Base-by-base conservation (phyloP, 2,113 vertebrate species). In the Trachemys scripta region DNA sequence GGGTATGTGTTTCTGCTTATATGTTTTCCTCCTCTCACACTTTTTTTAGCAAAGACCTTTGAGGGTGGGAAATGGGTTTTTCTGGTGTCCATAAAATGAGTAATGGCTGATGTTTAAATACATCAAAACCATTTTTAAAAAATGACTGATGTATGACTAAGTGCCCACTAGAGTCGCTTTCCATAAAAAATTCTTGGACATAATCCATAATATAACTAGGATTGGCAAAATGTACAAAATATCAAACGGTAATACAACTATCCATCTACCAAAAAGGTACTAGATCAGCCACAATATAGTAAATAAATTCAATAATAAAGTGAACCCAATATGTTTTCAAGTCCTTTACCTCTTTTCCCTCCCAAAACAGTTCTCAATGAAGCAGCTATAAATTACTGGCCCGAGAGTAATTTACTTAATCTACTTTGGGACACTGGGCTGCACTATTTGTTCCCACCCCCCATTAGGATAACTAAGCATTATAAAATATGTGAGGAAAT, bases 351-450 rank as follows among this genome's bases (percentile, higher is more conserved):
- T 38, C 24, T 9, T 49, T 59, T 93, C 38, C 51, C 38, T 85
- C 35, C 45, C n/a, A 38, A 88, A 92, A 95, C 76, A 90, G 10
- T 19, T 75, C 29, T 57, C 91, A 89, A 92, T 78, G 35, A 95
- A 85, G 22, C 2, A 86, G 76, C 6, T 38, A 17, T 49, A 45
- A 72, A 69, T n/a, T 38, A n/a, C 16, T n/a, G 56, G 59, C 24
- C 35, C 1, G 0, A 88, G 35, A 69, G 11, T 69, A 42, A 54
- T 56, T 35, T 51, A 42, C 89, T 59, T 20, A 38, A 90, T 81
- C 10, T 84, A 47, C 25, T 92, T 90, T 0, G 3, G 49, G 29
- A 72, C 10, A 4, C 75, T 35, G 84, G 31, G 62, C 81, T 38
- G 29, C 89, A 92, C 3, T 76, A 29, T 82, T 54, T 80, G 35